Conservation (phyloP, 2,888 invertebrate genomes). For the Tuta absoluta region DNA sequence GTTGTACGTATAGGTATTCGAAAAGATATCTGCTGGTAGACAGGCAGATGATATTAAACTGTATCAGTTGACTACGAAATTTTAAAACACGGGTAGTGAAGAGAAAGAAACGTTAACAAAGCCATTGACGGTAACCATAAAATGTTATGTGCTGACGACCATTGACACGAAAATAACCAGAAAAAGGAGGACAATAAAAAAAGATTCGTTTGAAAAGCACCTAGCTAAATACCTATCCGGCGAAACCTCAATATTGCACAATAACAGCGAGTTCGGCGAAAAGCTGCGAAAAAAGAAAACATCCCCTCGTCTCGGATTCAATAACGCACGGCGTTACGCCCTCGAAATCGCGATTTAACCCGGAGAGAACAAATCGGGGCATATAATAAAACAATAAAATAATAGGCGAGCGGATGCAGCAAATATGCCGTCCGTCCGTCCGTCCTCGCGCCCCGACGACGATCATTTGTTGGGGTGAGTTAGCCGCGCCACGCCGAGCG, state of each 20-base stretch:
- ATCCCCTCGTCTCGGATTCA: constrained; percentile 32
- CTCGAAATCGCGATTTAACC: constrained; percentile 40
- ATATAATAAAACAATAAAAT: constrained; percentile 44
- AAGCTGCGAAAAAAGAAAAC: constrained; percentile 32
- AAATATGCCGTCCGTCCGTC: constrained; percentile 36
- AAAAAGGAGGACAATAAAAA: constrained; percentile 18
- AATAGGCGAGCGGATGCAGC: constrained; percentile 42
- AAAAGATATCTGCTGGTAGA: too few species aligned
- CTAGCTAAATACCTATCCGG: constrained; percentile 20
- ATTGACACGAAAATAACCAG: background rate
- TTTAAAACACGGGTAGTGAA: too few species aligned
- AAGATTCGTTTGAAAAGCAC: constrained; percentile 30
- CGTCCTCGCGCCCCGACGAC: constrained; percentile 25
- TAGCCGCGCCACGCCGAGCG: background rate
- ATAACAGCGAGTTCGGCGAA: constrained; percentile 27
- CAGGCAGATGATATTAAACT: too few species aligned
- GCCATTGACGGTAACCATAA: background rate
- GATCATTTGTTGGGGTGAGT: constrained; percentile 13
- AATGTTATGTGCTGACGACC: background rate
- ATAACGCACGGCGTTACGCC: constrained; percentile 36
- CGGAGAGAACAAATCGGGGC: constrained; percentile 38
- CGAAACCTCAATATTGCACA: constrained; percentile 32
- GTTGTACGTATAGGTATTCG: too few species aligned
- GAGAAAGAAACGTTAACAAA: background rate
- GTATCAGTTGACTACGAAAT: too few species aligned